Conservation (phyloP, 1,140 invertebrate species). For the Harpegnathos saltator region DNA sequence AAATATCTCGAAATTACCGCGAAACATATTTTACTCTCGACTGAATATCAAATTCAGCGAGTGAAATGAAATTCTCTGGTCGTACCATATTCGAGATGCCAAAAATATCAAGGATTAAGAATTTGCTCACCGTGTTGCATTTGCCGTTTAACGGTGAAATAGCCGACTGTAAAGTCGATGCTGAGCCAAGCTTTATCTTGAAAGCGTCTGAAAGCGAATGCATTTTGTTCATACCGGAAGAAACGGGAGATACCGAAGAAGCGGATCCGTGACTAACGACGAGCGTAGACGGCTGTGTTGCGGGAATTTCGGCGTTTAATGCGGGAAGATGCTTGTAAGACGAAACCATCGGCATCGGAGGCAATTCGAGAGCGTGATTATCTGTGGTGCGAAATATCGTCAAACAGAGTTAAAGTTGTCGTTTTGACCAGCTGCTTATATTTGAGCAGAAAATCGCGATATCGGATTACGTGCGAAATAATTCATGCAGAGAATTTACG, state of each 20-base stretch:
- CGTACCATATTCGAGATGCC: not conserved
- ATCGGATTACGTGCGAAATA: slow-evolving; percentile 2
- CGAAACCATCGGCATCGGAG: slow-evolving; percentile 68
- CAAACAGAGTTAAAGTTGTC: not conserved
- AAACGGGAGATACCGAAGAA: slow-evolving; percentile 4
- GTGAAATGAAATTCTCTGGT: slow-evolving; percentile 20
- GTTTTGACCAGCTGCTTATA: slow-evolving; percentile 6
- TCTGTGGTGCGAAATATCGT: slow-evolving; percentile 63
- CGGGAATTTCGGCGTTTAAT: slow-evolving; percentile 40
- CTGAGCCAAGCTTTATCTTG: slow-evolving; percentile 38
- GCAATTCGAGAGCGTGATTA: slow-evolving; percentile 75
- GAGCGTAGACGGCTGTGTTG: slow-evolving; percentile 37
- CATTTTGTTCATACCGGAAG: slow-evolving; percentile 31
- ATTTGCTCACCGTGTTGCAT: slow-evolving; percentile 61
- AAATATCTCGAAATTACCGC: not conserved
- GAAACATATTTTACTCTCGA: not conserved
- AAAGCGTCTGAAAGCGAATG: slow-evolving; percentile 47
- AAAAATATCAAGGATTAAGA: slow-evolving; percentile 6
- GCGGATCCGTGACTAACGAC: slow-evolving; percentile 8
- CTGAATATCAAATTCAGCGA: slow-evolving; percentile 2
- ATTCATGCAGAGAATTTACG: slow-evolving; percentile 17
- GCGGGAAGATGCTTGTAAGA: slow-evolving; percentile 66
- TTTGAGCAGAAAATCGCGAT: slow-evolving; percentile 22
- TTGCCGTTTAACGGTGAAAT: slow-evolving; percentile 41
- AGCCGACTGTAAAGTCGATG: not conserved